Percentiles rank a stretch among this genome's conserved stretches.
phyloP scores from a whole-genome alignment of 2,113 vertebrate genomes.

The Morphnarchus princeps region DNA sequence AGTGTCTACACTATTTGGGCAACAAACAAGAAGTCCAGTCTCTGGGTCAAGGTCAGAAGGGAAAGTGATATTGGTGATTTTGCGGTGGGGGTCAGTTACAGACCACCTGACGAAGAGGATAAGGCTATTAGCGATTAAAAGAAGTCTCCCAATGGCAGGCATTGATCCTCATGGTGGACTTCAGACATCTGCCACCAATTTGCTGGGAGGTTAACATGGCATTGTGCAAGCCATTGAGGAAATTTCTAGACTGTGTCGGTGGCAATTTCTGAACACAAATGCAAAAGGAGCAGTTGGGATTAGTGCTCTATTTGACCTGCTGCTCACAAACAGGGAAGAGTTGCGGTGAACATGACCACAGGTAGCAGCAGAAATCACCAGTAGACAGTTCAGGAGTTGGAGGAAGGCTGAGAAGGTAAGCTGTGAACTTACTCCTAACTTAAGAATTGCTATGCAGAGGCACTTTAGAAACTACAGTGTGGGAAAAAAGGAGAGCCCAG shows the following conservation, averaged over 20 bases:
- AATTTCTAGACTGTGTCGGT: not conserved
- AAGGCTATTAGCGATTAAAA: not conserved
- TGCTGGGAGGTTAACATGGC: not conserved
- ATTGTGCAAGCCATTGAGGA: not conserved
- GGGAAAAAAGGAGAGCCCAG: not conserved
- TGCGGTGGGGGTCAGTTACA: not conserved
- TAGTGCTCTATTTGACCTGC: not conserved
- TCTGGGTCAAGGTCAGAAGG: not conserved
- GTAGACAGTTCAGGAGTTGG: not conserved
- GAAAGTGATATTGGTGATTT: not conserved
- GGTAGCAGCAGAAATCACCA: not conserved
- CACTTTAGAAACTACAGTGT: not conserved
- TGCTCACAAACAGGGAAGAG: not conserved
- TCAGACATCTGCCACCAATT: not conserved
- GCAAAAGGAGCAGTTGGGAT: not conserved
- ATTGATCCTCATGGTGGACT: not conserved
- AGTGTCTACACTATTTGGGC: not conserved
- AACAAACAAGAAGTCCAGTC: not conserved
- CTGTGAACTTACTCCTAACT: not conserved
- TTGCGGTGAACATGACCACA: not conserved
- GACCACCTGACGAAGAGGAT: not conserved
- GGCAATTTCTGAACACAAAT: not conserved
- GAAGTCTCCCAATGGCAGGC: not conserved
- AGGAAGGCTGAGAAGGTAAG: not conserved
- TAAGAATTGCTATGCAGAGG: not conserved